These are phyloP conservation scores for Hemicentrotus pulcherrimus DNA, from an alignment of 35 echinoderm and acorn worm genomes.

Conservation along the genomic window DNA sequence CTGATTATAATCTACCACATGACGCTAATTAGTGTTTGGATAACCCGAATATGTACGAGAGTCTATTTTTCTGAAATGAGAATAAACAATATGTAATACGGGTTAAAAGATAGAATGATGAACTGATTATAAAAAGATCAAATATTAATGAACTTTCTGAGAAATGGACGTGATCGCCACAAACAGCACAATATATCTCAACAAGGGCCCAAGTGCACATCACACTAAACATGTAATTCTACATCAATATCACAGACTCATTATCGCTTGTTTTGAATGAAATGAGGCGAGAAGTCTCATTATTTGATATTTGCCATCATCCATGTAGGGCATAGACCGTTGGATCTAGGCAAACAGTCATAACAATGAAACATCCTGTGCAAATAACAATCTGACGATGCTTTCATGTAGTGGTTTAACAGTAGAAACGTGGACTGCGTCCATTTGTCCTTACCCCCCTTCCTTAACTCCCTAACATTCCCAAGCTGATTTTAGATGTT, in stretches of 20 bases:
- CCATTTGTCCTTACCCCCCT: not conserved
- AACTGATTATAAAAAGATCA: too few relatives aligned
- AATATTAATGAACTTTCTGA: too few relatives aligned
- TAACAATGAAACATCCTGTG: not conserved
- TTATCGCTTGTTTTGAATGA: not conserved
- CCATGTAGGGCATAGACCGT: not conserved
- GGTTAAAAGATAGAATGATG: too few relatives aligned
- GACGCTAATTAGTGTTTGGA: not conserved
- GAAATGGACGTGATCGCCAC: too few relatives aligned
- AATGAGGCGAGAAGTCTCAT: not conserved
- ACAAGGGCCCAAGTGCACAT: too few relatives aligned
- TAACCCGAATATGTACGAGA: not conserved
- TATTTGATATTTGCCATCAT: not conserved
- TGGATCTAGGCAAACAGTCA: not conserved
- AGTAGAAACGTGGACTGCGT: not conserved
- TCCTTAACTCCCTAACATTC: not conserved
- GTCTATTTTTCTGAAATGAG: not conserved
- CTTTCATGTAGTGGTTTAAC: not conserved
- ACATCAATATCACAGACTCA: not conserved
- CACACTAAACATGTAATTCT: not conserved
- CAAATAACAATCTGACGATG: not conserved
- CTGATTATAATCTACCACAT: not conserved
- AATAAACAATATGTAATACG: too few relatives aligned
- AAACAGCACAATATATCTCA: too few relatives aligned
- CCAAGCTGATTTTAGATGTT: too few relatives aligned